Evolutionary conservation across 1,140 invertebrate species (phyloP), one percentile per base, ranked within the genome.

Genomic region (Campoletis sonorensis): DNA sequence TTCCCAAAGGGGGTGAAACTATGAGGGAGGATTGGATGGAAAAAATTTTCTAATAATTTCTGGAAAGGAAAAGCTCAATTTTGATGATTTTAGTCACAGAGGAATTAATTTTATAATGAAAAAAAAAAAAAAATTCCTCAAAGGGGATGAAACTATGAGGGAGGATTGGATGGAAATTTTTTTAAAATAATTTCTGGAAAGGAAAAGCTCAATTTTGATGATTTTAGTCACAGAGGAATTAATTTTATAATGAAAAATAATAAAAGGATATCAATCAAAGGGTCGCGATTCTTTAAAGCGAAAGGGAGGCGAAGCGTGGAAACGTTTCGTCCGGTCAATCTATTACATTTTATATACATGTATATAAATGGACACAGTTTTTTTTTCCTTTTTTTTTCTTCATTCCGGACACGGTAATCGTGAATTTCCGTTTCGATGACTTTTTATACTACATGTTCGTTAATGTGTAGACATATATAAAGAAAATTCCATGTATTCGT

Each of bases 251-350:
- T 45, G 10, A 37, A 37, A 18, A 49, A 23, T 8, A 40, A 64
- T 64, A 23, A 21, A 61, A 61, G 58, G 49, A n/a, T 54, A 13
- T 45, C 18, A 27, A 71, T 71, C 68, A 23, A 11, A 72, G 70
- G 70, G 37, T 18, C 72, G 49, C 13, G 72, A 54, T 49, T 75
- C 45, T 71, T 23, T 33, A 33, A 70, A 83, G n/a, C 83, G 82
- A 84, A 85, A 82, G 87, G 70, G 84, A 86, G 87, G 79, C 88
- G 90, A 90, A 92, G 87, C 91, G 90, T 92, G 90, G 89, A 91
- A 91, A 90, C 89, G 90, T 82, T 87, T 90, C 90, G 89, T 90
- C 90, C 90, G 89, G 90, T 90, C 86, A 84, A 90, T 86, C 88
- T 87, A 15, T 18, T 10, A 15, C 27, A 15, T 27, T 30, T 11